phyloP scores from a whole-genome alignment of 2,888 invertebrate species.

The Timandra comae region DNA sequence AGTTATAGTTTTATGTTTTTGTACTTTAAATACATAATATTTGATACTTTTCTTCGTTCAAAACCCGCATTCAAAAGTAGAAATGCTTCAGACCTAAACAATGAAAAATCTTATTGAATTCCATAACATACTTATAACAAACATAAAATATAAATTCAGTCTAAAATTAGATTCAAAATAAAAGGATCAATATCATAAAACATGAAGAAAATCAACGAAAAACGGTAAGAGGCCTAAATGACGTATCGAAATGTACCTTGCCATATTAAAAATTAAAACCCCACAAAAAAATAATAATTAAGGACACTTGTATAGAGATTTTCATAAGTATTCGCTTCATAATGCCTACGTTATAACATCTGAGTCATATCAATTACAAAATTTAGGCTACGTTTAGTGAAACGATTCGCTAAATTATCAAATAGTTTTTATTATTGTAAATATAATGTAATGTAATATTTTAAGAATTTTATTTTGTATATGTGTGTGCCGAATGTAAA shows the following conservation, averaged over 20 bases:
- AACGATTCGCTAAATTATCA: conserved; percentile 39
- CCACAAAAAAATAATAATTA: conserved; percentile 18
- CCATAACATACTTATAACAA: no score
- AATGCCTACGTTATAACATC: conserved; percentile 52
- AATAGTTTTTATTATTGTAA: conserved; percentile 39
- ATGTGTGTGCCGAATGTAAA: conserved; percentile 69
- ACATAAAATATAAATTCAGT: conserved; percentile 7
- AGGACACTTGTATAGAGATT: conserved; percentile 29
- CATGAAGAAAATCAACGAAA: conserved; percentile 36
- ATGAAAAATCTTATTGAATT: no score
- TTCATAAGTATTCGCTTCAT: conserved; percentile 31
- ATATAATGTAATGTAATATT: conserved; percentile 33
- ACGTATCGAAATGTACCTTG: conserved; percentile 39
- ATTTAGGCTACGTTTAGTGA: conserved; percentile 57
- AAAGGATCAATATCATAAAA: conserved; percentile 18
- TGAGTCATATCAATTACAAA: conserved; percentile 67
- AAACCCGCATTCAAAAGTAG: no score
- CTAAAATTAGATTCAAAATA: conserved; percentile 14
- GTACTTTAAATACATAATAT: no score
- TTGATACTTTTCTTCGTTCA: no score
- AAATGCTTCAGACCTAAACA: no score
- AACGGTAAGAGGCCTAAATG: conserved; percentile 38
- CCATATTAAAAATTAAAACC: conserved; percentile 17
- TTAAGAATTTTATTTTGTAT: conserved; percentile 51
- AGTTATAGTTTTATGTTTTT: no score